phyloP scores from a whole-genome alignment of 35 echinoderm and acorn worm genomes.

The Lytechinus variegatus region DNA sequence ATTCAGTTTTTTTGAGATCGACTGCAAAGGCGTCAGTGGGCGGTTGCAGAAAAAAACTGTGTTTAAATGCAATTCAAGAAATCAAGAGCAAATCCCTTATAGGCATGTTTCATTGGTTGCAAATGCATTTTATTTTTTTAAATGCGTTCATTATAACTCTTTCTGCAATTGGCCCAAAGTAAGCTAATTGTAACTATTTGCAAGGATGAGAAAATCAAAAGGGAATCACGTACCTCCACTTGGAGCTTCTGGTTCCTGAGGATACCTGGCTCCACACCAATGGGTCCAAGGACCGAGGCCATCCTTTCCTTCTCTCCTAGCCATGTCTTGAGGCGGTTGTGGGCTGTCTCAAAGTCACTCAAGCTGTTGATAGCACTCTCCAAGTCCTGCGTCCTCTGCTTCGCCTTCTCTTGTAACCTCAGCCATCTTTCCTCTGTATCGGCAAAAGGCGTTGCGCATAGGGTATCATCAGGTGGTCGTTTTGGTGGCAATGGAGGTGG shows the following conservation, averaged over 20 bases:
- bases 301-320: slow-evolving; percentile 97
- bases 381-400: slow-evolving; percentile 81
- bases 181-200: too few species aligned
- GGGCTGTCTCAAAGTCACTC: slow-evolving; percentile 91
- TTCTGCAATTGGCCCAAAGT: too few species aligned
- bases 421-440: slow-evolving; percentile 96
- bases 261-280: slow-evolving; percentile 87
- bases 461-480: neutral
- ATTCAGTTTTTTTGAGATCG: too few species aligned
- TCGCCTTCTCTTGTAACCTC: slow-evolving; percentile 91
- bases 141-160: too few species aligned
- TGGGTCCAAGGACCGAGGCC: slow-evolving; percentile 92
- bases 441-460: neutral
- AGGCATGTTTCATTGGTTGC: too few species aligned
- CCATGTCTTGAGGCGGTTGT: slow-evolving; percentile 94
- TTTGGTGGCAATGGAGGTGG: neutral
- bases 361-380: slow-evolving; percentile 94
- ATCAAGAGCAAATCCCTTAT: too few species aligned
- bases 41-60: too few species aligned
- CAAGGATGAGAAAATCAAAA: neutral
- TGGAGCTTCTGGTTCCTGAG: slow-evolving; percentile 95
- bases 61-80: too few species aligned
- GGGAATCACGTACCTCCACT: slow-evolving; percentile 77
- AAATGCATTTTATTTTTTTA: too few species aligned
- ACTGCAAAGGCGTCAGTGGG: too few species aligned